Evolutionary conservation across 2,797 vertebrate species (phyloP), one percentile per base, ranked within the genome.

Genomic region (Lagodon rhomboides): DNA sequence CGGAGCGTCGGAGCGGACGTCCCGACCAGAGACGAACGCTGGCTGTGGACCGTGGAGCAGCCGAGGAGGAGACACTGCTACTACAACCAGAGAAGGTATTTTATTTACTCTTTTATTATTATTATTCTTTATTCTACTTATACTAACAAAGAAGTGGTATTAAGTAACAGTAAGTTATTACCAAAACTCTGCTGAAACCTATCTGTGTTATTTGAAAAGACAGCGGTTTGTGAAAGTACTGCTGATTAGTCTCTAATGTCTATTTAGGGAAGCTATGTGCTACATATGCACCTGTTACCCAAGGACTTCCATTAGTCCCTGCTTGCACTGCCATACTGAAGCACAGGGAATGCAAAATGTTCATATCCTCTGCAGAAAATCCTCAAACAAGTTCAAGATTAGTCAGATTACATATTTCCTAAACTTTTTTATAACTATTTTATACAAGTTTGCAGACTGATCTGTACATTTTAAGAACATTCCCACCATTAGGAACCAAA

Each of bases 241-340:
- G 30, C 25, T 72, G 1, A 30, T 4, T 56, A 56, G 46, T 47
- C 54, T 50, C 15, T 55, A 16, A 23, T 47, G 7, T 61, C 50
- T 38, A 59, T 68, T 80, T 34, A 58, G 11, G 5, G 49, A 2
- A 12, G 41, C 43, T 55, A 25, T 27, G 25, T 12, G 22, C 10
- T 23, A 50, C 41, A 11, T 20, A 68, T 80, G 86, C 90, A 93
- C 90, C 85, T 92, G 89, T 91, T 85, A 77, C 80, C 72, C 62
- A 9, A 34, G 43, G 47, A 72, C 60, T 71, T 58, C 3, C 75
- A 69, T 55, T n/a, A 75, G 20, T 22, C 23, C 8, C 25, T 58
- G 49, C 59, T 58, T 23, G 51, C 34, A 22, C 9, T 49, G 44
- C 15, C 7, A 34, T 44, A 9, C 17, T 46, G 60, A 78, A 55